phyloP scores from a whole-genome alignment of 2,797 vertebrate genomes.

The Galaxias olidus region DNA sequence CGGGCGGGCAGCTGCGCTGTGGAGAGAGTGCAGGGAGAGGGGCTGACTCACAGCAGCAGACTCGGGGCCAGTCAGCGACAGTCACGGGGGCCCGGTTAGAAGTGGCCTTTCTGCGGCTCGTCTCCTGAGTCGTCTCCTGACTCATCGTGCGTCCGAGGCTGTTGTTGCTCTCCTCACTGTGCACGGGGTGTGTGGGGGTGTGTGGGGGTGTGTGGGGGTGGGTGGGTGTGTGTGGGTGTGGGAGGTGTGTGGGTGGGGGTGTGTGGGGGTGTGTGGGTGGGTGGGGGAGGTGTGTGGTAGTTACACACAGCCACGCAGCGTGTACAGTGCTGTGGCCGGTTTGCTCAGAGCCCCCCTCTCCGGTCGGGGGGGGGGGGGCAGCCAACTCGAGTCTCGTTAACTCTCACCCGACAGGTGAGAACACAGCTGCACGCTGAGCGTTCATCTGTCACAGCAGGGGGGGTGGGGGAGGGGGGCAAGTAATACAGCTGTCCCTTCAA shows the following conservation, averaged over 20 bases:
- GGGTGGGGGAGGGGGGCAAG: slow-evolving; percentile 8
- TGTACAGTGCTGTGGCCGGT: neutral
- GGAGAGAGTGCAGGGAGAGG: slow-evolving; percentile 27
- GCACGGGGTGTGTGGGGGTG: slow-evolving; percentile 10
- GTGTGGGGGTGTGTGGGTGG: neutral
- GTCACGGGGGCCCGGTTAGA: neutral
- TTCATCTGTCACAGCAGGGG: slow-evolving; percentile 60
- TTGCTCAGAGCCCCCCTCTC: slow-evolving; percentile 21
- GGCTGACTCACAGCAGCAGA: slow-evolving; percentile 24
- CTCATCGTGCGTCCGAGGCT: too few species aligned
- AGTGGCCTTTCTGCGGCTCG: too few species aligned
- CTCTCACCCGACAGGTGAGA: slow-evolving; percentile 66
- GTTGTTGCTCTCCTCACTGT: too few species aligned
- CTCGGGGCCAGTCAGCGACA: slow-evolving; percentile 23
- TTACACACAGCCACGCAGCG: slow-evolving; percentile 13
- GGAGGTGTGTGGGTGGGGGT: neutral
- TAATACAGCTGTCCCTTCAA: slow-evolving; percentile 57
- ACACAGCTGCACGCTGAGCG: slow-evolving; percentile 63
- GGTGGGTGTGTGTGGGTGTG: neutral
- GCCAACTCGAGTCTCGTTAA: slow-evolving; percentile 61
- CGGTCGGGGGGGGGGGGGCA: slow-evolving; percentile 35
- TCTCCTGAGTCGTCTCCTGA: too few species aligned
- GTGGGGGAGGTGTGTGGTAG: neutral
- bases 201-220: neutral
- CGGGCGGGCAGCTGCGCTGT: slow-evolving; percentile 46